Percentiles rank a stretch among this genome's conserved stretches.
Conservation (phyloP, 2,113 vertebrate species). For the Leuciscus idus region DNA sequence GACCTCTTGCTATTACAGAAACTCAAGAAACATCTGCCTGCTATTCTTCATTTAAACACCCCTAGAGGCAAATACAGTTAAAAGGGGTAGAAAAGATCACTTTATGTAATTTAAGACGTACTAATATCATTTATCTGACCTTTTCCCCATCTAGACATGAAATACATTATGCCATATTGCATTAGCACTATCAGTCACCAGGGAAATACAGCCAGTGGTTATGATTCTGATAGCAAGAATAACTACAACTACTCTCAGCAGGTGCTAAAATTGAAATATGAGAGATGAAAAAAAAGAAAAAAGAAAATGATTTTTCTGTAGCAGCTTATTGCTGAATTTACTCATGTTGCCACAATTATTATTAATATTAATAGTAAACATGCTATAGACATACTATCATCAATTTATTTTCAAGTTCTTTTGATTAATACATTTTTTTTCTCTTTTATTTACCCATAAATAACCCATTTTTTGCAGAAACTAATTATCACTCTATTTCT, state of each 20-base stretch:
- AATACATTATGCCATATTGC: constrained; percentile 32
- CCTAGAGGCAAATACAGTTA: constrained; percentile 30
- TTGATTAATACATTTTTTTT: too few relatives aligned
- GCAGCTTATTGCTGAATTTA: neutral
- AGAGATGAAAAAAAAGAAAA: neutral
- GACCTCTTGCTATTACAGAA: constrained; percentile 32
- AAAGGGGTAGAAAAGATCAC: constrained; percentile 8
- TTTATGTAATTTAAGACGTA: constrained; percentile 40
- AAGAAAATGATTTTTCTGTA: neutral
- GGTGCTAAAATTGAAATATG: neutral
- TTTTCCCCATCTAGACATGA: constrained; percentile 25
- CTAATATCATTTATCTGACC: constrained; percentile 51
- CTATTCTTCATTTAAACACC: constrained; percentile 45
- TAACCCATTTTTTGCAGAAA: too few relatives aligned
- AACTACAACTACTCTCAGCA: neutral
- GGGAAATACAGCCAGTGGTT: constrained; percentile 46
- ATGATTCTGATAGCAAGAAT: constrained; percentile 10
- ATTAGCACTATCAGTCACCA: constrained; percentile 26
- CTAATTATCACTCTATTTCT: too few relatives aligned
- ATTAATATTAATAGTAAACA: too few relatives aligned
- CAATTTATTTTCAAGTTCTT: too few relatives aligned
- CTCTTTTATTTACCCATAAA: too few relatives aligned
- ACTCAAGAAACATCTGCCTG: constrained; percentile 22
- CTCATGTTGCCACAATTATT: neutral
- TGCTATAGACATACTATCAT: too few relatives aligned